Conservation (phyloP, 2,113 vertebrate species). For the Atherinomorus stipes region DNA sequence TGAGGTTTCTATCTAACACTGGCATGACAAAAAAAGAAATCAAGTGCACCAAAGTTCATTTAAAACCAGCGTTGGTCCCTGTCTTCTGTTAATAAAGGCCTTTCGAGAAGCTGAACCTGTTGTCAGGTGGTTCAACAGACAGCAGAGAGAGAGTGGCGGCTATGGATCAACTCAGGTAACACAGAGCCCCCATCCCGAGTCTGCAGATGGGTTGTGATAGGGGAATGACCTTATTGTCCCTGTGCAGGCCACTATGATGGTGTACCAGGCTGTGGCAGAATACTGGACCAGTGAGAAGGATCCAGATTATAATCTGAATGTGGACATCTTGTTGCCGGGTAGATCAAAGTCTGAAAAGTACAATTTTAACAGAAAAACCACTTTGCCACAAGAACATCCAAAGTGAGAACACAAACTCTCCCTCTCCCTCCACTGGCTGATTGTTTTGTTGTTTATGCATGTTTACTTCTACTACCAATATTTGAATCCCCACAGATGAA, state of each 20-base stretch:
- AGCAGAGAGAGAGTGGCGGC: constrained; percentile 81
- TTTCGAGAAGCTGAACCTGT: constrained; percentile 55
- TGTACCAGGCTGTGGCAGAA: constrained; percentile 90
- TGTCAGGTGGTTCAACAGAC: constrained; percentile 85
- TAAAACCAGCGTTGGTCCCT: not conserved
- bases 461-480: too few species aligned
- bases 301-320: constrained; percentile 80
- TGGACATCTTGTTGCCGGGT: constrained; percentile 83
- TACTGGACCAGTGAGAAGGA: constrained; percentile 73
- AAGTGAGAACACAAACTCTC: constrained; percentile 71
- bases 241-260: constrained; percentile 88
- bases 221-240: not conserved
- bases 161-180: constrained; percentile 88
- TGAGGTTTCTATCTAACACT: too few species aligned
- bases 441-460: too few species aligned
- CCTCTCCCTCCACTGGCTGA: not conserved
- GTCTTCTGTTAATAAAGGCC: constrained; percentile 41
- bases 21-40: too few species aligned
- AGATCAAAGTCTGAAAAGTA: constrained; percentile 30
- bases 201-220: not conserved
- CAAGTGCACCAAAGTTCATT: not conserved
- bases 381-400: constrained; percentile 77
- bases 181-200: not conserved
- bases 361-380: constrained; percentile 72
- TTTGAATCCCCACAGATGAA: constrained; percentile 62